Evolutionary conservation across 2,888 invertebrate genomes (phyloP), one percentile per base, ranked within the genome.

Genomic region (Himalopsyche tibetana): DNA sequence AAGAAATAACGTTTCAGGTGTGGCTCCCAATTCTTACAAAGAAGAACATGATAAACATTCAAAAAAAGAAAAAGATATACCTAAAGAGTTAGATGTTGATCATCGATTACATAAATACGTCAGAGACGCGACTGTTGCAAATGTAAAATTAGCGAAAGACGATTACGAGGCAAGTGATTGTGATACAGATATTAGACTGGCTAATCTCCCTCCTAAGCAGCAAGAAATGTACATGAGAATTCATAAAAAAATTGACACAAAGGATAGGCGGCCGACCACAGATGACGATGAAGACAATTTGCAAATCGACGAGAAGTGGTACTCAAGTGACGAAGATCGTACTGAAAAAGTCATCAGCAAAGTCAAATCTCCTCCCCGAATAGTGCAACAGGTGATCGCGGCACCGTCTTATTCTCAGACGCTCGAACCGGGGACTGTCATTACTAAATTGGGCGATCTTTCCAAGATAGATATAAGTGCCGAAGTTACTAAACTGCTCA

Each of bases 271-370:
- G 80, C 92, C 92, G 2, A 93, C 93, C 45, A 93, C 93, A 82
- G 94, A 94, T 84, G 94, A 94, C 89, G 94, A 94, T 86, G 92
- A 92, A 89, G 94, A 94, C 86, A 94, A 94, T 90, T 91, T 94
- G 89, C 91, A 93, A 87, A 94, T 94, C 87, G 94, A 94, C 89
- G 94, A 94, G 89, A 95, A 96, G 91, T 97, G 97, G 96, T 97
- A 97, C 90, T 97, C 96, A 2, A 96, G 96, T 90, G 96, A 96
- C 89, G 96, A 96, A 89, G 96, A 95, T 89, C 96, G 96, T 87
- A 90, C 91, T 42, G 90, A 88, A 38, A 93, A 92, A 89, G 91
- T 90, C 85, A 92, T 91, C 15, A n/a, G 36, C 87, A 92, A 93
- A 42, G 92, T 92, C 8, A 88, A 87, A 17, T 89, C 89, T 80